A percentile compares a stretch with the other conserved stretches of the same genome.
Evolutionary conservation across 2,888 invertebrate species (phyloP).

Genomic region (Drepanosiphum platanoidis): DNA sequence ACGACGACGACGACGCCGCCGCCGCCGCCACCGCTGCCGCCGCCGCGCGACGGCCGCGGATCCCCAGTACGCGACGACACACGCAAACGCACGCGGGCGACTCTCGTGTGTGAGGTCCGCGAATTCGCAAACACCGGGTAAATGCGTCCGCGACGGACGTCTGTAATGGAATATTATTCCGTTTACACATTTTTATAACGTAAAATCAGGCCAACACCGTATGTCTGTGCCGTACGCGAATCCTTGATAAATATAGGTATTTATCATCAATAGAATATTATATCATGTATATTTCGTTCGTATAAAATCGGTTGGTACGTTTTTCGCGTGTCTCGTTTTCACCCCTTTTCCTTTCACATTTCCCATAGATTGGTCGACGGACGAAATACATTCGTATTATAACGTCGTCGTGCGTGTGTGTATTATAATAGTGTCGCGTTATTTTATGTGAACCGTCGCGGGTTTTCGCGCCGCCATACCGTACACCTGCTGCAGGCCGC

Average conservation of each 20-base stretch:
- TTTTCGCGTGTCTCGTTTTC: no score
- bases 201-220: no score
- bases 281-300: no score
- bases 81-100: slow-evolving; percentile 59
- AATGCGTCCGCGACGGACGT: no score
- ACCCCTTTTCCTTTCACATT: no score
- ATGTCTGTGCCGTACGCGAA: no score
- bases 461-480: neutral
- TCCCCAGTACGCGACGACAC: slow-evolving; percentile 60
- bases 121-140: neutral
- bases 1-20: neutral
- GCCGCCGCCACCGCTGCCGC: neutral
- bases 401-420: neutral
- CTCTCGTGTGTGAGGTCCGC: slow-evolving; percentile 32
- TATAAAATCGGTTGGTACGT: no score
- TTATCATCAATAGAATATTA: no score
- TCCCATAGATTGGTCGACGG: no score
- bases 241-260: no score
- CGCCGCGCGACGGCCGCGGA: neutral
- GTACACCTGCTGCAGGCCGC: neutral
- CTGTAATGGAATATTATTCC: no score
- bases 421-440: neutral
- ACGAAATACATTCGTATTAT: neutral
- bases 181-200: no score
- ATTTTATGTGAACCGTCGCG: neutral